phyloP scores from a whole-genome alignment of 2,797 vertebrate species.

The Anguilla anguilla region DNA sequence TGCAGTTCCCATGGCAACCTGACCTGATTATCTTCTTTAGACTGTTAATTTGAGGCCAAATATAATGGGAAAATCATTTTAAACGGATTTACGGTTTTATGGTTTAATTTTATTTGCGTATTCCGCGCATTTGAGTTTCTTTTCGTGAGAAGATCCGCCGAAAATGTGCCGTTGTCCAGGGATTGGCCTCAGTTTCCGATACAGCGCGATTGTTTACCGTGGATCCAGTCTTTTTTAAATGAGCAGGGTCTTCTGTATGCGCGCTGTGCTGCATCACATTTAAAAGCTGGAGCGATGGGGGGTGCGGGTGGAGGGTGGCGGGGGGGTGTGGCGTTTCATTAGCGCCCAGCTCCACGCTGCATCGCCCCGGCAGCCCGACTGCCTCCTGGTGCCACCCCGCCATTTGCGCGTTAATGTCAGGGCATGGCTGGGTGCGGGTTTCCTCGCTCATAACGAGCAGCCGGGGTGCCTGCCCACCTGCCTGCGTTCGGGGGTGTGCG shows the following conservation, averaged over 20 bases:
- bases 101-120: not conserved
- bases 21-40: not conserved
- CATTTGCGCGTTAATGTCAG: not conserved
- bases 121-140: not conserved
- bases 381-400: not conserved
- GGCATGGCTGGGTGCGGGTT: not conserved
- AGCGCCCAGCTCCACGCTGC: not conserved
- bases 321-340: not conserved
- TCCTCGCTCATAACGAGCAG: not conserved
- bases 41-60: not conserved
- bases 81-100: not conserved
- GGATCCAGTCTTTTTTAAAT: not conserved
- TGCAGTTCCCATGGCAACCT: not conserved
- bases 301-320: not conserved
- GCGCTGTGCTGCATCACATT: not conserved
- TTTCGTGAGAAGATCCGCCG: not conserved
- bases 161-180: not conserved
- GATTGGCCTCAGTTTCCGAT: not conserved
- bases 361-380: not conserved
- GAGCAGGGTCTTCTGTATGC: not conserved
- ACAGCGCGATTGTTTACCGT: not conserved
- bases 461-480: not conserved
- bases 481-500: not conserved
- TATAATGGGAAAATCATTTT: not conserved
- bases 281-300: not conserved